A percentile compares a stretch with the other conserved stretches of the same genome.
Conservation (phyloP, 2,113 vertebrate genomes). For the Epinephelus lanceolatus region DNA sequence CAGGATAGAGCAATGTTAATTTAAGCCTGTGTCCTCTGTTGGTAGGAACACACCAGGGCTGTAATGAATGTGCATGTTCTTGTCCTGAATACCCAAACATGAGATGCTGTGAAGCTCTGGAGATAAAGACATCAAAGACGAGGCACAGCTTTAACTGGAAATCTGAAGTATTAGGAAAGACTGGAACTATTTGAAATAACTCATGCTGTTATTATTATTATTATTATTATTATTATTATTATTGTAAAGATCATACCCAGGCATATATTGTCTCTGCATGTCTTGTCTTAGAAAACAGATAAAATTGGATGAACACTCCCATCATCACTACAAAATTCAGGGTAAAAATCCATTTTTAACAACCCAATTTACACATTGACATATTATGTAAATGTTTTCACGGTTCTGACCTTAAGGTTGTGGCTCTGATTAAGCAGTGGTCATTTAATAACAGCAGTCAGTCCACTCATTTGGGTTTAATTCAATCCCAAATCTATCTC, state of each 20-base stretch:
- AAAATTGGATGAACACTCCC: not conserved
- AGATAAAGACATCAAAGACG: slow-evolving; percentile 1
- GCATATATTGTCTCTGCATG: not conserved
- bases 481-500: slow-evolving; percentile 18
- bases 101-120: not conserved
- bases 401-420: not conserved
- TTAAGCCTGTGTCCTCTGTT: slow-evolving; percentile 40
- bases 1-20: slow-evolving; percentile 47
- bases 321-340: accelerated
- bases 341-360: not conserved
- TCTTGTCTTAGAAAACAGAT: not conserved
- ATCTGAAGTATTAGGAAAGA: not conserved
- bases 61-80: slow-evolving; percentile 39
- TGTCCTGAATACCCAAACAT: slow-evolving; percentile 32
- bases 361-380: not conserved
- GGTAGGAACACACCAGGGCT: slow-evolving; percentile 23
- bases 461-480: slow-evolving; percentile 29
- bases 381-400: not conserved
- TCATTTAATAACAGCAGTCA: not conserved
- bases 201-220: too few relatives aligned
- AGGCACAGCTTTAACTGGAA: not conserved
- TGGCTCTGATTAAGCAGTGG: not conserved
- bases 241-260: not conserved
- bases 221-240: too few relatives aligned
- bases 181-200: not conserved